Conservation (phyloP, 2,888 invertebrate species). For the Macrosoma leucophasiata region DNA sequence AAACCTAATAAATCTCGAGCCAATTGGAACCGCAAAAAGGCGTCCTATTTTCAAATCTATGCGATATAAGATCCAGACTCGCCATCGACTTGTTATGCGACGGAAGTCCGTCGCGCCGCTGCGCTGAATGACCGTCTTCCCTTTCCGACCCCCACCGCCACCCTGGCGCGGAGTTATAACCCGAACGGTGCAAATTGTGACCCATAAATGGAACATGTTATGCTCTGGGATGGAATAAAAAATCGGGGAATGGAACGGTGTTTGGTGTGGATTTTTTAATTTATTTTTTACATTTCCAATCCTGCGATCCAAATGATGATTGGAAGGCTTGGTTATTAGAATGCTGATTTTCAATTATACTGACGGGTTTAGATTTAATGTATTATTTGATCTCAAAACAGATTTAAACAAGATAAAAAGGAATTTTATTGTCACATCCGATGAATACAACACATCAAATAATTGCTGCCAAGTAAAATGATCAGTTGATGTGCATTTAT, state of each 20-base stretch:
- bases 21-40: slow-evolving; percentile 12
- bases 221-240: slow-evolving; percentile 45
- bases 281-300: no score
- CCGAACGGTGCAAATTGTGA: slow-evolving; percentile 71
- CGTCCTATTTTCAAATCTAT: slow-evolving; percentile 46
- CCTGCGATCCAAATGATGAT: no score
- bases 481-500: no score
- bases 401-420: no score
- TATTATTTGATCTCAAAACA: no score
- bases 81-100: slow-evolving; percentile 76
- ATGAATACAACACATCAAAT: no score
- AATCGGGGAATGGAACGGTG: slow-evolving; percentile 34
- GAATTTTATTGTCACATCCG: no score
- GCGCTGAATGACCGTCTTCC: slow-evolving; percentile 75
- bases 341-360: no score
- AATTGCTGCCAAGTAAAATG: no score
- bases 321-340: no score
- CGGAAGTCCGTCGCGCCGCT: slow-evolving; percentile 76
- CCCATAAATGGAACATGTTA: slow-evolving; percentile 65
- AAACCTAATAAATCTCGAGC: slow-evolving; percentile 9
- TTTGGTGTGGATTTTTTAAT: no score
- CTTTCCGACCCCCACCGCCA: slow-evolving; percentile 50
- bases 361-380: no score
- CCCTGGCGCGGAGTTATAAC: slow-evolving; percentile 51
- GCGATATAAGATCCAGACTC: slow-evolving; percentile 62